Conservation (phyloP, 2,797 vertebrate species). For the Danio aesculapii region DNA sequence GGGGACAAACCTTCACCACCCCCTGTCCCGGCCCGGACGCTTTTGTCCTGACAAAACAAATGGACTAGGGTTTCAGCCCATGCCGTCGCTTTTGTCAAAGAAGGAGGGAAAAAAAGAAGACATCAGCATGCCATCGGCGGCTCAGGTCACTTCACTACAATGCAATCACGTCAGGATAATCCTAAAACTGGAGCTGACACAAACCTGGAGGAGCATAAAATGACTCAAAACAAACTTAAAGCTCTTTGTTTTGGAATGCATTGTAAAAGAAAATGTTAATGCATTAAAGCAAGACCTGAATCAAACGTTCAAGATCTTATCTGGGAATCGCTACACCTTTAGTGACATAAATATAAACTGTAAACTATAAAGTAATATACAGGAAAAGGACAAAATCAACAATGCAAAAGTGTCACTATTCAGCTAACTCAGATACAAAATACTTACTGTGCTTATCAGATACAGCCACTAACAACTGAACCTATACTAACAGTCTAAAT, state of each 20-base stretch:
- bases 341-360: too few relatives aligned
- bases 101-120: slow-evolving; percentile 70
- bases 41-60: slow-evolving; percentile 81
- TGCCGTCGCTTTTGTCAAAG: slow-evolving; percentile 81
- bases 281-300: neutral
- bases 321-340: too few relatives aligned
- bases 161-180: slow-evolving; percentile 67
- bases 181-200: slow-evolving; percentile 56
- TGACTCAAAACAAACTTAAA: neutral
- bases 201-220: slow-evolving; percentile 59
- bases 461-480: too few relatives aligned
- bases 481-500: too few relatives aligned
- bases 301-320: too few relatives aligned
- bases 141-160: slow-evolving; percentile 71
- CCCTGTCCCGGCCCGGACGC: slow-evolving; percentile 67
- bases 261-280: neutral
- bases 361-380: too few relatives aligned
- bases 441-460: too few relatives aligned
- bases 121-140: slow-evolving; percentile 77
- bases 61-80: slow-evolving; percentile 83
- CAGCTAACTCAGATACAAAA: too few relatives aligned
- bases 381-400: too few relatives aligned
- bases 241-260: neutral
- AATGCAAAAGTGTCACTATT: too few relatives aligned
- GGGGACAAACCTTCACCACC: slow-evolving; percentile 70